phyloP scores from a whole-genome alignment of 2,888 invertebrate genomes.

The Sesamia inferens region DNA sequence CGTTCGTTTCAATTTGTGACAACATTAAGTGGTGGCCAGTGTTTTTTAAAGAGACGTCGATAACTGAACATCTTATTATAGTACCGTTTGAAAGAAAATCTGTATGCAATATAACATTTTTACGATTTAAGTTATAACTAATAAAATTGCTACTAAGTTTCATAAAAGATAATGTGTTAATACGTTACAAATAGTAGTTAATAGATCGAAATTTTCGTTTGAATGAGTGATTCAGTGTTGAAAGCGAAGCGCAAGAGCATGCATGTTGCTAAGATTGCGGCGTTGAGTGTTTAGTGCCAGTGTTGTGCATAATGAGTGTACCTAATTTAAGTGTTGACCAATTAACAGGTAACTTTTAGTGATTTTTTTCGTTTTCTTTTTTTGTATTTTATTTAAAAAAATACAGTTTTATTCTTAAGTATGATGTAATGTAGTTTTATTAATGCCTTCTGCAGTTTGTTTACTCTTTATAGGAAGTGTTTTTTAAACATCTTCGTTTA shows the following conservation, averaged over 20 bases:
- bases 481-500: constrained; percentile 14
- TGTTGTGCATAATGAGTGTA: constrained; percentile 81
- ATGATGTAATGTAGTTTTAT: constrained; percentile 43
- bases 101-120: constrained; percentile 55
- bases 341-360: constrained; percentile 80
- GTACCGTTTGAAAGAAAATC: constrained; percentile 58
- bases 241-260: constrained; percentile 76
- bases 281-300: constrained; percentile 70
- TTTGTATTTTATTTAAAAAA: constrained; percentile 12
- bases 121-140: constrained; percentile 62
- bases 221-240: constrained; percentile 83
- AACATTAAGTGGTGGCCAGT: constrained; percentile 56
- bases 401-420: neutral
- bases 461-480: constrained; percentile 27
- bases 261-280: constrained; percentile 65
- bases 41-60: constrained; percentile 64
- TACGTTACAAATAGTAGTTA: constrained; percentile 77
- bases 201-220: constrained; percentile 79
- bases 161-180: constrained; percentile 73
- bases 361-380: constrained; percentile 11
- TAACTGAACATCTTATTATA: constrained; percentile 63
- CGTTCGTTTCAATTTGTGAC: constrained; percentile 53
- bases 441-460: constrained; percentile 21
- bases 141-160: constrained; percentile 65
- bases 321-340: constrained; percentile 86